Evolutionary conservation across 2,888 invertebrate species (phyloP).

Genomic region (Fabriciana adippe): DNA sequence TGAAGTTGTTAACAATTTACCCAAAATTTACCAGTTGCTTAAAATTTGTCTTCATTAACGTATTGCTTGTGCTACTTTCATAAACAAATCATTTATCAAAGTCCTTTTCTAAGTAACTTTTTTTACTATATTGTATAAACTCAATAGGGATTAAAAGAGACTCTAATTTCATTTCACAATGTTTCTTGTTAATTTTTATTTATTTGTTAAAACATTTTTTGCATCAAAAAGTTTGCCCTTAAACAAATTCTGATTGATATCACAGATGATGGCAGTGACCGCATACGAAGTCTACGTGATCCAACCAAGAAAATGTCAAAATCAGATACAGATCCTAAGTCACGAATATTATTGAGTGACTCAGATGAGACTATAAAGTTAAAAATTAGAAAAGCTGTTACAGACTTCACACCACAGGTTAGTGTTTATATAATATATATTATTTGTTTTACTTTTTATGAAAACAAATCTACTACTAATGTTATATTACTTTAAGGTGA

Average conservation of each 20-base stretch:
- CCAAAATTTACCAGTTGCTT: no score
- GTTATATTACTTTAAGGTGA: conserved; percentile 75
- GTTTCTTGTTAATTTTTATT: neutral
- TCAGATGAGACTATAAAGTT: conserved; percentile 56
- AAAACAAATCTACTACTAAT: neutral
- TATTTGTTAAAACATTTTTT: neutral
- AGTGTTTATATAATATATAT: conserved; percentile 17
- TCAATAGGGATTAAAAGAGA: neutral
- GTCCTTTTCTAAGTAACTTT: no score
- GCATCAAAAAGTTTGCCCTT: no score
- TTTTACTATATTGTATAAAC: neutral
- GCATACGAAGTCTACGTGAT: conserved; percentile 92
- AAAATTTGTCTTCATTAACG: no score
- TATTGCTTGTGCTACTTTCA: no score
- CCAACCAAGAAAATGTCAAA: conserved; percentile 99
- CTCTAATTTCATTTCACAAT: no score
- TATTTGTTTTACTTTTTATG: neutral
- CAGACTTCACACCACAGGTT: conserved; percentile 91
- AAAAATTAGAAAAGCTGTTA: conserved; percentile 91
- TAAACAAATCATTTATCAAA: no score
- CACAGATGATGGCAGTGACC: conserved; percentile 80
- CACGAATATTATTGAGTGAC: conserved; percentile 91
- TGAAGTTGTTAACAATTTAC: no score
- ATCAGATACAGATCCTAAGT: conserved; percentile 90
- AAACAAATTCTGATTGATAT: neutral